Conservation (phyloP, 2,113 vertebrate genomes). For the Mormyrus iriodes region DNA sequence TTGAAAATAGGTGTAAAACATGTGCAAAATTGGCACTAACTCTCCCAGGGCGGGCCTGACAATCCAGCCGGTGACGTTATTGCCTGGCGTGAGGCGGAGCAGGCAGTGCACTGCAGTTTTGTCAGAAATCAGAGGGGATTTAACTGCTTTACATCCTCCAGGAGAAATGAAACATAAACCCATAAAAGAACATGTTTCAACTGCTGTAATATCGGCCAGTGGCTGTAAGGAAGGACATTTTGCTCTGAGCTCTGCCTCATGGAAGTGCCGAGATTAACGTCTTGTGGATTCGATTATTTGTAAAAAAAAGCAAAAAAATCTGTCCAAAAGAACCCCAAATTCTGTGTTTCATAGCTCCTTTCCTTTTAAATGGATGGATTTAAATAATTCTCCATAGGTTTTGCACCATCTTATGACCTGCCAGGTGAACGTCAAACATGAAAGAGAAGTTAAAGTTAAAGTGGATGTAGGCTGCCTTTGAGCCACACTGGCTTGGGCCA, state of each 20-base stretch:
- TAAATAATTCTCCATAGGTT: not conserved
- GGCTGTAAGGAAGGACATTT: not conserved
- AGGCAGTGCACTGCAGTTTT: not conserved
- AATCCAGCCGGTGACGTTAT: not conserved
- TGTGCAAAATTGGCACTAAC: not conserved
- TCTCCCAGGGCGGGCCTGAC: not conserved
- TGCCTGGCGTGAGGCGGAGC: not conserved
- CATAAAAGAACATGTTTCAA: not conserved
- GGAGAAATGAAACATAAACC: not conserved
- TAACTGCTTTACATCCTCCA: not conserved
- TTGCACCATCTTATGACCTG: not conserved
- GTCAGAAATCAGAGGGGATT: not conserved
- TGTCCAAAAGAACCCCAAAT: not conserved
- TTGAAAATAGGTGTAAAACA: not conserved
- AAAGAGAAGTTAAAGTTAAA: not conserved
- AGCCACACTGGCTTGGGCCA: not conserved
- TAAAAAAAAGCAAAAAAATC: not conserved
- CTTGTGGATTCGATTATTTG: not conserved
- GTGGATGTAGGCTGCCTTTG: not conserved
- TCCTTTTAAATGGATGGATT: not conserved
- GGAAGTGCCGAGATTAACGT: not conserved
- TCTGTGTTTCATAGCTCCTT: not conserved
- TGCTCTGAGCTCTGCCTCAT: not conserved
- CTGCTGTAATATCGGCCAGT: not conserved
- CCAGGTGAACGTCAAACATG: not conserved